Base-by-base conservation (phyloP, 2,113 vertebrate genomes). In the Promerops cafer region DNA sequence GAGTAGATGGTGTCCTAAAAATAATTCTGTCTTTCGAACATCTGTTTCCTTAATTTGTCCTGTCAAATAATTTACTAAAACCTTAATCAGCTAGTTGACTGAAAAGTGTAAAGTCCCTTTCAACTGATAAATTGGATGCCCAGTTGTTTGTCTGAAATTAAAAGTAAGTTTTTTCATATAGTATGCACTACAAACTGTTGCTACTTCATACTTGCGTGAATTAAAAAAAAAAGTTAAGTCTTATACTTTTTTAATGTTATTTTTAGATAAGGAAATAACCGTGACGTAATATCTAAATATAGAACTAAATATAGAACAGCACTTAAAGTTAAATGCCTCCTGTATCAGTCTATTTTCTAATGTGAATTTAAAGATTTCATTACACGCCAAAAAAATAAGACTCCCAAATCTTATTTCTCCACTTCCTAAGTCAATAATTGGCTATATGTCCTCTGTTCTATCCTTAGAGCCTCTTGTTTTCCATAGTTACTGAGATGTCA, bases 371-470 rank as follows among this genome's bases (percentile, higher is more conserved):
- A 60, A 69, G 5, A 78, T 60, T 59, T 61, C 6, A 54, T 33
- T 8, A 53, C 18, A 68, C 50, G 9, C 30, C 5, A 66, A 66
- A 56, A 35, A 49, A 33, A 39, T 37, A n/a, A 54, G 7, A 37
- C 20, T 57, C 47, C 39, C 23, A 69, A 65, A 65, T 47, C 14
- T 52, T 45, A 86, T 16, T 66, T 79, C 4, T 47, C 24, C 6
- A 47, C 8, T 61, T 54, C 19, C 5, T 39, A 75, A 83, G 35
- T 42, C 23, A 52, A 18, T 26, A 45, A 74, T 45, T 61, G 3
- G 5, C 11, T 56, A 24, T 45, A 60, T 0, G 0, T 37, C 3
- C 14, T 49, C 10, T 70, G 2, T 76, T 71, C 4, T 61, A 26
- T 42, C 11, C 22, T 47, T 83, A 42, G 0, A 42, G 10, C 3